Percentiles rank a stretch among this genome's conserved stretches.
Evolutionary conservation across 2,797 vertebrate genomes (phyloP).

Genomic region (Linurgus olivaceus): DNA sequence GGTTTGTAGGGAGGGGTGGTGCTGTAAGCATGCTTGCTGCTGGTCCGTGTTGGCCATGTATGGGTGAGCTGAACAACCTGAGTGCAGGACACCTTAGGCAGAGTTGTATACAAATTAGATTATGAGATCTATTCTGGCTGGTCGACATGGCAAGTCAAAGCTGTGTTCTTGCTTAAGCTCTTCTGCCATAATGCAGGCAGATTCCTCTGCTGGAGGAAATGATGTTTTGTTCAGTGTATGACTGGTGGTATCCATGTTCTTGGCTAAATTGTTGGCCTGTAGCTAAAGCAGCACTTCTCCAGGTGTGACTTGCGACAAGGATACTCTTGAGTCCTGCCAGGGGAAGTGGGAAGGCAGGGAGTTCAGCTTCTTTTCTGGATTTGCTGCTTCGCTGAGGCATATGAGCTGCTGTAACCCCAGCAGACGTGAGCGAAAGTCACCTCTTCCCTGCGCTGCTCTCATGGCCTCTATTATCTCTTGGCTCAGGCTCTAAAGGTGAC

Average conservation of each 20-base stretch:
- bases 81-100: background rate
- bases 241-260: background rate
- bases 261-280: background rate
- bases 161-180: background rate
- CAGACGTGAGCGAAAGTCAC: background rate
- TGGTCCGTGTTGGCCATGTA: background rate
- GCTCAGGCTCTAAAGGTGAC: background rate
- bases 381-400: background rate
- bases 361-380: background rate
- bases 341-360: background rate
- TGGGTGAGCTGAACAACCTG: background rate
- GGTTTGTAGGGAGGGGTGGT: background rate
- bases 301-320: too few relatives aligned
- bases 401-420: background rate
- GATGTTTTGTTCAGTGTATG: fast-evolving
- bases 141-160: background rate
- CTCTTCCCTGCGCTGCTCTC: background rate
- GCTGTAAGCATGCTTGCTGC: background rate
- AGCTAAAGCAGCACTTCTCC: background rate
- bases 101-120: background rate
- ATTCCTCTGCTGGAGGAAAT: background rate
- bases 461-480: background rate
- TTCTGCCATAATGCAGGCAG: background rate
- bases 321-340: background rate
- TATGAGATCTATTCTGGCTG: background rate